phyloP scores from a whole-genome alignment of 1,140 invertebrate species.

The Drosophila nigromelanica region DNA sequence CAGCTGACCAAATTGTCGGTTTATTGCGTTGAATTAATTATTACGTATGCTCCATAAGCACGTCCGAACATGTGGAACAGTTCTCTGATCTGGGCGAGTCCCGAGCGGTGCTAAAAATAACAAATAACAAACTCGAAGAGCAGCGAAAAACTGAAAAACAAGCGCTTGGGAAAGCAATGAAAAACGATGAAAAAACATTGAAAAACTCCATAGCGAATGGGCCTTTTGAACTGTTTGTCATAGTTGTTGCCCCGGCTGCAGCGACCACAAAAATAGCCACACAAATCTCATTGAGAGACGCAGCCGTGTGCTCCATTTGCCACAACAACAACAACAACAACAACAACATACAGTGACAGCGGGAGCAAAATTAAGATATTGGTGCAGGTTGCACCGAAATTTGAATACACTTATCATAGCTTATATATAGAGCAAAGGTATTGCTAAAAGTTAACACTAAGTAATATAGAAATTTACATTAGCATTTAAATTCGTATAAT shows the following conservation, averaged over 20 bases:
- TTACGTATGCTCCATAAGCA: conserved; percentile 51
- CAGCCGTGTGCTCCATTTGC: conserved; percentile 62
- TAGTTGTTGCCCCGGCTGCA: conserved; percentile 50
- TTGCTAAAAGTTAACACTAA: no score
- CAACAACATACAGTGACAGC: background rate
- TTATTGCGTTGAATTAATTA: conserved; percentile 79
- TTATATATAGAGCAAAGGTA: no score
- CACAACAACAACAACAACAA: conserved; percentile 7
- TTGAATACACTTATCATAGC: background rate
- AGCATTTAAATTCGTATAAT: no score
- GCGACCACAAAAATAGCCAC: conserved; percentile 68
- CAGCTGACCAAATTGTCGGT: conserved; percentile 53
- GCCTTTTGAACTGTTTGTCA: conserved; percentile 75
- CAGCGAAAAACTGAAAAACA: conserved; percentile 36
- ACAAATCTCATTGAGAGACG: conserved; percentile 72
- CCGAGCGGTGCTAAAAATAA: conserved; percentile 70
- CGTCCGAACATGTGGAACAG: conserved; percentile 30
- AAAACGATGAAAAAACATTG: conserved; percentile 27
- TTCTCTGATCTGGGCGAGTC: conserved; percentile 47
- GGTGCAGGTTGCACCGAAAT: background rate
- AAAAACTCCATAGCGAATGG: conserved; percentile 46
- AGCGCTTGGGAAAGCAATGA: conserved; percentile 9
- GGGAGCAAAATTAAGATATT: conserved; percentile 5
- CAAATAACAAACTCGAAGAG: conserved; percentile 57
- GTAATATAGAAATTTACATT: background rate